These are phyloP conservation scores for Heliopora coerulea DNA, from an alignment of 92 coral and sea anemone genomes.

Conservation along the genomic window DNA sequence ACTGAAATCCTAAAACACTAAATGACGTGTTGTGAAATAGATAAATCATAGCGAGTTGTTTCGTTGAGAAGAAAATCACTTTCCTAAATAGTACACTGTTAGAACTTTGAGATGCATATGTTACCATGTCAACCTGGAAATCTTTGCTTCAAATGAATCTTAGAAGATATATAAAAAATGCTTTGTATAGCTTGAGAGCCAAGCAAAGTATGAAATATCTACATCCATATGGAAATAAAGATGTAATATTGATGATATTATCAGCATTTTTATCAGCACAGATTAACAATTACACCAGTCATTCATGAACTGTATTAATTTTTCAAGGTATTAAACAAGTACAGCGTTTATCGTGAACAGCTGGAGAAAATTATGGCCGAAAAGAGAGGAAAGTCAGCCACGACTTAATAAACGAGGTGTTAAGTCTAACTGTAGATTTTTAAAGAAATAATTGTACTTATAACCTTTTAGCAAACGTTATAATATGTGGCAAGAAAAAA, in stretches of 20 bases:
- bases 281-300: no score
- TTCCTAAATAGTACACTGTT: no score
- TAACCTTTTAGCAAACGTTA: not conserved
- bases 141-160: no score
- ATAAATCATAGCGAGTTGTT: not conserved
- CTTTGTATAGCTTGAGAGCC: no score
- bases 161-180: no score
- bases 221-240: no score
- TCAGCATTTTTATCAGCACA: no score
- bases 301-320: not conserved
- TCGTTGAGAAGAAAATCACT: no score
- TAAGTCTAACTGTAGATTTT: not conserved
- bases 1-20: not conserved
- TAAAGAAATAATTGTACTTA: not conserved
- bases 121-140: no score
- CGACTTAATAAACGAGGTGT: not conserved
- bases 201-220: no score
- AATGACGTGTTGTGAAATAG: not conserved
- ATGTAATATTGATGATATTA: no score
- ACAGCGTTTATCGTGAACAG: slow-evolving; percentile 76
- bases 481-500: not conserved
- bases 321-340: slow-evolving; percentile 51
- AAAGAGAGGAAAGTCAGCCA: slow-evolving; percentile 12
- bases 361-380: slow-evolving; percentile 68
- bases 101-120: no score